These are phyloP conservation scores for Micropterix aruncella DNA, from an alignment of 2,888 invertebrate species.

Conservation along the genomic window DNA sequence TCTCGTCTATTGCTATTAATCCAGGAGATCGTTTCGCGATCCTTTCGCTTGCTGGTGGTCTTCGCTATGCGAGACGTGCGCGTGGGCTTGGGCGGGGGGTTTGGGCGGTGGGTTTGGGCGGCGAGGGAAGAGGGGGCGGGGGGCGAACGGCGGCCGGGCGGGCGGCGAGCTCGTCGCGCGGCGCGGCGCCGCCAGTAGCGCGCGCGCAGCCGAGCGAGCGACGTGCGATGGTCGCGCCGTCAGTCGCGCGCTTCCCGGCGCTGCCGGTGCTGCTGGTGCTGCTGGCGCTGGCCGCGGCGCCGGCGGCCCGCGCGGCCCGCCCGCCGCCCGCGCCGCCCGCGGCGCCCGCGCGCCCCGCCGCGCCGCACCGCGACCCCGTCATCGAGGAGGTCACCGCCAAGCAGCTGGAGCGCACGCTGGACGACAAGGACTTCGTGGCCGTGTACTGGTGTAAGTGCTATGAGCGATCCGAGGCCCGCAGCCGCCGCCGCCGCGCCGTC, in stretches of 20 bases:
- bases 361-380: constrained; percentile 49
- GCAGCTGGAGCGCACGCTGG: constrained; percentile 78
- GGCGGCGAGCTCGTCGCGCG: constrained; percentile 17
- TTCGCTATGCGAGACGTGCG: too few species aligned
- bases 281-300: constrained; percentile 23
- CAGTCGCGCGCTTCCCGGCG: constrained; percentile 36
- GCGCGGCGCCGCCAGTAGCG: constrained; percentile 21
- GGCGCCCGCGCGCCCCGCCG: constrained; percentile 29
- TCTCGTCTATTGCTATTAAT: too few species aligned
- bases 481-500: constrained; percentile 6
- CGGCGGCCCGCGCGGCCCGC: constrained; percentile 22
- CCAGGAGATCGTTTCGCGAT: too few species aligned
- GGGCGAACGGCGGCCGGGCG: constrained; percentile 17
- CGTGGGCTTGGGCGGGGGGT: background rate
- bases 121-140: constrained; percentile 16
- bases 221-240: constrained; percentile 19
- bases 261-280: constrained; percentile 40
- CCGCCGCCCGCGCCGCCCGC: constrained; percentile 19
- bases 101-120: constrained; percentile 6
- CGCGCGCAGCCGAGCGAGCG: constrained; percentile 13
- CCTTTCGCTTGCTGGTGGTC: too few species aligned
- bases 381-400: constrained; percentile 90
- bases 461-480: constrained; percentile 2
- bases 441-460: constrained; percentile 90
- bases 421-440: constrained; percentile 87